These are phyloP conservation scores for Megatriorchis doriae DNA, from an alignment of 2,113 vertebrate genomes.

Conservation along the genomic window DNA sequence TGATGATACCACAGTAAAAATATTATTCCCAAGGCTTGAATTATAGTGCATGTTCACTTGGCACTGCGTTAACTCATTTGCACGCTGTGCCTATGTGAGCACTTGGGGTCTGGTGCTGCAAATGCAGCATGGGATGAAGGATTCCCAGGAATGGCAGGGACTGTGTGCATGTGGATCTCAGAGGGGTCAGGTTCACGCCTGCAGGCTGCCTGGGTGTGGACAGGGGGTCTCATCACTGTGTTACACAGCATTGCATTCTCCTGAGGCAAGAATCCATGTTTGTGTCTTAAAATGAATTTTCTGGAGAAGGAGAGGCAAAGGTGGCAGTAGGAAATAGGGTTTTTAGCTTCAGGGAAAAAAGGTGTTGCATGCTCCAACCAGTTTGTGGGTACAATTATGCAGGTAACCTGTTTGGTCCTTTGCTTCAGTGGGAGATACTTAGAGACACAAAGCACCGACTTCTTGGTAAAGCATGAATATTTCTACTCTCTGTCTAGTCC, in stretches of 20 bases:
- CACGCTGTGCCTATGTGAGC: background rate
- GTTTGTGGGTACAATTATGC: background rate
- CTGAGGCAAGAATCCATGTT: background rate
- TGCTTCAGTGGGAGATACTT: background rate
- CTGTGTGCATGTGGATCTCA: fast-evolving
- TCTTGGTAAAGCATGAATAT: background rate
- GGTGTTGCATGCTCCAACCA: background rate
- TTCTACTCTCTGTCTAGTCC: background rate
- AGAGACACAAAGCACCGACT: background rate
- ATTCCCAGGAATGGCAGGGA: background rate
- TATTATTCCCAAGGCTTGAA: background rate
- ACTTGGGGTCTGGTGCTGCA: background rate
- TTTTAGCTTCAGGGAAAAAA: background rate
- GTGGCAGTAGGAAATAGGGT: background rate
- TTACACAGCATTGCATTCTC: background rate
- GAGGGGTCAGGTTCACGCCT: background rate
- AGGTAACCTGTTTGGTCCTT: background rate
- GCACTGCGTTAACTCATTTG: background rate
- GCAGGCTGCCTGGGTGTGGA: background rate
- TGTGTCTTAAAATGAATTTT: background rate
- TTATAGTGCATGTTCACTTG: background rate
- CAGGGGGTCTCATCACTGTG: fast-evolving
- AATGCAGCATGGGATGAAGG: background rate
- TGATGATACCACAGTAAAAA: background rate
- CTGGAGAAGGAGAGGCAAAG: background rate